Evolutionary conservation across 2,113 vertebrate species (phyloP).

Genomic region (Vicugna pacos): DNA sequence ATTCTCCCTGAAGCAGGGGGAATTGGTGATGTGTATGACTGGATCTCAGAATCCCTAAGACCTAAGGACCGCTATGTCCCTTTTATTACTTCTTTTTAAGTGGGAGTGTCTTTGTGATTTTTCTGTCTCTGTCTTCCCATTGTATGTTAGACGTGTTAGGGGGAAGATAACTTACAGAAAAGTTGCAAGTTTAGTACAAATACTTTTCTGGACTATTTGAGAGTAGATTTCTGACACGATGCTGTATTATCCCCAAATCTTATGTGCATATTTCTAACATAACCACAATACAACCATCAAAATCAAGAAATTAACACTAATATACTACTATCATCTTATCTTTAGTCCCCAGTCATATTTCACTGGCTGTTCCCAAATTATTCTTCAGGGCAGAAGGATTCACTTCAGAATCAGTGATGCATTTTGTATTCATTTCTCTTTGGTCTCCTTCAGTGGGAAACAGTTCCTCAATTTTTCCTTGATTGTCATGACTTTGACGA

Average conservation of each 20-base stretch:
- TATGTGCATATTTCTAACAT: not conserved
- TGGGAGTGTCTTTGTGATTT: not conserved
- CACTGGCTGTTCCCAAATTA: not conserved
- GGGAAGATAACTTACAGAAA: not conserved
- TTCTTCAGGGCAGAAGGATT: not conserved
- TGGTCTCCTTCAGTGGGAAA: not conserved
- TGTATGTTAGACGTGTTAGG: not conserved
- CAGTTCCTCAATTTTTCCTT: not conserved
- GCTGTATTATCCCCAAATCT: not conserved
- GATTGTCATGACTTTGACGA: not conserved
- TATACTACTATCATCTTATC: not conserved
- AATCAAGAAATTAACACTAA: slow-evolving; percentile 4
- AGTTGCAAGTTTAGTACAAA: not conserved
- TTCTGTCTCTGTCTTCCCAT: not conserved
- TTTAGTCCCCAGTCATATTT: not conserved
- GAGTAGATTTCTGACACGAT: not conserved
- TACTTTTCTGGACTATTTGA: not conserved
- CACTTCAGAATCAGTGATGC: not conserved
- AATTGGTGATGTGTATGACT: not conserved
- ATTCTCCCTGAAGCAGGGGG: not conserved
- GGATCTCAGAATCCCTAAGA: slow-evolving; percentile 30
- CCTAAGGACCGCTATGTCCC: not conserved
- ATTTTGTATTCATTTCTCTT: not conserved
- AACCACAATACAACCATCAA: not conserved
- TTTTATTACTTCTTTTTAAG: slow-evolving; percentile 13